Percentiles rank a stretch among this genome's conserved stretches.
These are phyloP conservation scores for Unio pictorum DNA, from an alignment of 2,888 invertebrate genomes.

Conservation along the genomic window DNA sequence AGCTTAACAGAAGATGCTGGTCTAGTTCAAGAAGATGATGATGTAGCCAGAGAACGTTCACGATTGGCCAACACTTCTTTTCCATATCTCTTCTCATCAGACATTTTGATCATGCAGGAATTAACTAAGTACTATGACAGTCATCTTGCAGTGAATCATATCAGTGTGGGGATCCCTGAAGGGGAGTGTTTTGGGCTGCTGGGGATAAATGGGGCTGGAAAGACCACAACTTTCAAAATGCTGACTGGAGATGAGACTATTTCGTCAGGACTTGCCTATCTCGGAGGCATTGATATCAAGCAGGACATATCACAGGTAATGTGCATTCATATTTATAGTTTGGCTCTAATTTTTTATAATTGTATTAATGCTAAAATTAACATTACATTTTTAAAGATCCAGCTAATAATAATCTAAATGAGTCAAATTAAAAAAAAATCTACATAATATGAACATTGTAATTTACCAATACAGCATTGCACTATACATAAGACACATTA, in stretches of 20 bases:
- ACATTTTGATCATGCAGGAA: slow-evolving; percentile 76
- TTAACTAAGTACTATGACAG: slow-evolving; percentile 83
- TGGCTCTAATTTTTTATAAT: too few relatives aligned
- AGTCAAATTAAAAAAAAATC: too few relatives aligned
- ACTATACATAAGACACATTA: too few relatives aligned
- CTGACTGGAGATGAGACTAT: slow-evolving; percentile 84
- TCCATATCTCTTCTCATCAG: slow-evolving; percentile 27
- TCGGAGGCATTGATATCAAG: slow-evolving; percentile 73
- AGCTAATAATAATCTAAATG: too few relatives aligned
- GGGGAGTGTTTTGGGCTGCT: slow-evolving; percentile 88
- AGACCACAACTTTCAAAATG: slow-evolving; percentile 82
- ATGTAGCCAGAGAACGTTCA: slow-evolving; percentile 69
- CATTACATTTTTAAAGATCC: too few relatives aligned
- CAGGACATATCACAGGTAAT: slow-evolving; percentile 44
- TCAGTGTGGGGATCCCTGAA: slow-evolving; percentile 80
- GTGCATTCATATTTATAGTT: too few relatives aligned
- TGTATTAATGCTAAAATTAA: too few relatives aligned
- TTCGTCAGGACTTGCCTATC: slow-evolving; percentile 81
- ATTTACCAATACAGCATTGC: too few relatives aligned
- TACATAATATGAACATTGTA: too few relatives aligned
- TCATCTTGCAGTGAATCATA: slow-evolving; percentile 83
- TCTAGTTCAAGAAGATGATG: slow-evolving; percentile 64
- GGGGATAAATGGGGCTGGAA: slow-evolving; percentile 78
- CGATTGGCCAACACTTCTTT: slow-evolving; percentile 56
- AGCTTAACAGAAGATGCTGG: slow-evolving; percentile 8